Evolutionary conservation across 1,140 invertebrate species (phyloP), one percentile per base, ranked within the genome.

Genomic region (Heliconius hewitsoni): DNA sequence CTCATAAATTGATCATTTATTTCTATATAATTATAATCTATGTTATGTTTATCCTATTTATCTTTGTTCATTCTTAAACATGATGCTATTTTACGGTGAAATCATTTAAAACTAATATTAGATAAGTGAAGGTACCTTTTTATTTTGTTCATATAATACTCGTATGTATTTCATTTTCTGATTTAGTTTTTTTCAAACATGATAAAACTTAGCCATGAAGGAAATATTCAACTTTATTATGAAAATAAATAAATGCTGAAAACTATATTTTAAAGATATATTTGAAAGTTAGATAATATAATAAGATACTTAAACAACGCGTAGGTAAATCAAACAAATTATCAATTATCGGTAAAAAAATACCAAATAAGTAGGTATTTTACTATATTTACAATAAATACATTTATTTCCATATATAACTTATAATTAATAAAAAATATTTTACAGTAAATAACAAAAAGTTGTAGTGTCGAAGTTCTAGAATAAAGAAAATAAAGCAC

Each of bases 61-160:
- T 89, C 79, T 90, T 92, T 91, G 90, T 91, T 92, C 91, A 81
- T 86, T 84, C 81, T 81, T 84, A 78, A 87, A 80, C 82, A 85
- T 83, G 85, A 89, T 87, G 83, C 85, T 86, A 86, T 87, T 55
- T 73, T 81, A 81, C 74, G 80, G 74, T 81, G 79, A 78, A 66
- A 30, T 23, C 27, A 66, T 16, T 30, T 23, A 30, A 66, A 66
- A 30, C 30, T 66, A 23, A 30, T 30, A 16, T 66, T 16, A 9
- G 9, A 66, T 66, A 30, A 11, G 60, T 27, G 13, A 27, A 30
- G 60, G 8, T 30, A 66, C 11, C 2, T n/a, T 9, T 66, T 66
- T 30, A n/a, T 66, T 3, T 27, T 27, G 23, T 66, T 16, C 3
- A 18, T 66, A 30, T 60, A 60, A 46, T 46, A 46, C 3, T 46